phyloP scores from a whole-genome alignment of 2,113 vertebrate genomes.

The Miniopterus natalensis region DNA sequence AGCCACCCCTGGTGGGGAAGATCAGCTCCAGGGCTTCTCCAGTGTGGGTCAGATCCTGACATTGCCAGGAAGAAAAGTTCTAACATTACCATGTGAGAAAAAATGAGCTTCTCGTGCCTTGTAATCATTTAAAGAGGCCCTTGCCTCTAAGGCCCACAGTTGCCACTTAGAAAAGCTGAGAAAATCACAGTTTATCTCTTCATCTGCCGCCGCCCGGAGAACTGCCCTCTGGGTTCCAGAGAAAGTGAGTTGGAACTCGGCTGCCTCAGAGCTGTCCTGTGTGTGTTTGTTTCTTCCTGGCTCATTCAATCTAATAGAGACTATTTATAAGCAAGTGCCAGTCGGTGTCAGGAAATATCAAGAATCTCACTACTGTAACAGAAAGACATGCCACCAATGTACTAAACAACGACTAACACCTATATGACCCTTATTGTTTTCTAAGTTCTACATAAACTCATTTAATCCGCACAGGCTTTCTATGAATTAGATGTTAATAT shows the following conservation, averaged over 20 bases:
- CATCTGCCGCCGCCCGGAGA: neutral
- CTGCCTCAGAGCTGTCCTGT: neutral
- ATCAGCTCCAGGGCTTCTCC: neutral
- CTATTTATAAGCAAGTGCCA: conserved; percentile 8
- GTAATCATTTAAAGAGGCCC: neutral
- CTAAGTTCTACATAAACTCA: neutral
- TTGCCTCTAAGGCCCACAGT: neutral
- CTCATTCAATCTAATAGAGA: neutral
- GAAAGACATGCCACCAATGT: neutral
- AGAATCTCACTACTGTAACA: neutral
- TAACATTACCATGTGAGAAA: neutral
- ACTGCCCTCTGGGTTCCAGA: conserved; percentile 30
- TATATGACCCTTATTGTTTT: neutral
- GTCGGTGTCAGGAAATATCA: neutral
- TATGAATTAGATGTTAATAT: neutral
- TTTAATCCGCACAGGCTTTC: neutral
- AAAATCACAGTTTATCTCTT: neutral
- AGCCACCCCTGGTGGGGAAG: neutral
- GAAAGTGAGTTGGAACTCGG: conserved; percentile 18
- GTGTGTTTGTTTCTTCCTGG: neutral
- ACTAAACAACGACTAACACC: neutral
- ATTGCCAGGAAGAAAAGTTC: neutral
- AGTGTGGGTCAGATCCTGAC: neutral
- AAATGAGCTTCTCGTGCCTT: neutral
- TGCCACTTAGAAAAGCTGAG: neutral